Evolutionary conservation across 2,797 vertebrate genomes (phyloP), one percentile per base, ranked within the genome.

Genomic region (Aselliscus stoliczkanus): DNA sequence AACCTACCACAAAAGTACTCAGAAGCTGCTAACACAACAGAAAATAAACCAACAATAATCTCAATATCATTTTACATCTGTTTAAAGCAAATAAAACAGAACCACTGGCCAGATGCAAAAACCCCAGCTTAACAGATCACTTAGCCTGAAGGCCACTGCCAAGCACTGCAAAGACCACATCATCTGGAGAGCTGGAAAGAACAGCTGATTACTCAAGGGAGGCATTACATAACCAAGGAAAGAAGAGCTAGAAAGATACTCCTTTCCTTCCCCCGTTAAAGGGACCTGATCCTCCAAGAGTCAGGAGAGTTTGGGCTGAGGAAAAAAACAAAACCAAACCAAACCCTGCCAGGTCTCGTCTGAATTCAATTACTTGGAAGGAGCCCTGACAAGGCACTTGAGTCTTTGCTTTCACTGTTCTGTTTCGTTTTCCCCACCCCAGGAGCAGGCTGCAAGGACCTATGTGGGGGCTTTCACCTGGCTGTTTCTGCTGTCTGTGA

Each of bases 31-130:
- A 90, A 91, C 64, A 95, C 56, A 88, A 88, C 67, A 96, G 84
- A 90, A 94, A 90, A 81, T 21, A 89, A 96, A 92, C 64, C 65
- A 95, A 52, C 47, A 86, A 67, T 54, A 31, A 95, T 80, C 62
- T 76, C 58, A 42, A 0, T 60, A 83, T 94, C 60, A 58, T 84
- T 69, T 94, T 91, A 86, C 44, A 86, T 93, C 42, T 93, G 82
- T 81, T 95, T 85, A 92, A 97, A 95, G 54, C 34, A 96, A 96
- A 92, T 69, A 90, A 81, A 87, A 85, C 4, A 69, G 72, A 95
- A 87, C 65, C 34, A 27, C 47, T 25, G 64, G 84, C 82, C 96
- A 83, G 81, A 82, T 34, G 34, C 25, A 29, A 92, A 95, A 88
- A 29, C 42, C 39, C 47, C 5, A 96, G 96, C 29, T 21, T 23